These are phyloP conservation scores for Tachuris rubrigastra DNA, from an alignment of 2,113 vertebrate genomes.

Conservation along the genomic window DNA sequence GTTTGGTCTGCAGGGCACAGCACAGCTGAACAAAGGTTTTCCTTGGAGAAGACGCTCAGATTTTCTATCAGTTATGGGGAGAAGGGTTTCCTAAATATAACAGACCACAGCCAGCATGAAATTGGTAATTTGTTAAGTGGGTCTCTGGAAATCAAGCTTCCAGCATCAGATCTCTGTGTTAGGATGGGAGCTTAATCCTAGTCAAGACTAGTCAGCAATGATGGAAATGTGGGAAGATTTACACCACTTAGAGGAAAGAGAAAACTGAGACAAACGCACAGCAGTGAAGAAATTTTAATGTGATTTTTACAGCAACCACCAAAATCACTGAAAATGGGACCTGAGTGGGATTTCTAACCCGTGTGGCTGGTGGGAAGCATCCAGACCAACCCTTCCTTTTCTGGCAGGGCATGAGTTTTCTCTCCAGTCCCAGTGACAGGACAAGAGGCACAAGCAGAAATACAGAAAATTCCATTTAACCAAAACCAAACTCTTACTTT, in stretches of 20 bases:
- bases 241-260: background rate
- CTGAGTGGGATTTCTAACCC: background rate
- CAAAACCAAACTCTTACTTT: background rate
- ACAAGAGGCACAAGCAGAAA: background rate
- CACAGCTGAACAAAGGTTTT: background rate
- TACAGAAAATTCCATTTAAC: background rate
- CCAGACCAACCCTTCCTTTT: background rate
- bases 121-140: background rate
- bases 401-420: background rate
- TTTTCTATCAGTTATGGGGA: background rate
- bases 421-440: background rate
- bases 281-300: background rate
- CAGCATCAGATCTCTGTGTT: background rate
- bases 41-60: background rate
- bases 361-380: background rate
- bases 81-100: background rate
- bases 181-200: background rate
- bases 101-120: background rate
- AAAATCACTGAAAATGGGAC: background rate
- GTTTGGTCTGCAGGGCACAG: background rate
- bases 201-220: background rate
- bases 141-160: background rate
- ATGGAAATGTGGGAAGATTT: background rate
- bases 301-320: background rate
- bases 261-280: background rate